These are phyloP conservation scores for Hipparchia sbordonii DNA, from an alignment of 2,888 invertebrate species.

Conservation along the genomic window DNA sequence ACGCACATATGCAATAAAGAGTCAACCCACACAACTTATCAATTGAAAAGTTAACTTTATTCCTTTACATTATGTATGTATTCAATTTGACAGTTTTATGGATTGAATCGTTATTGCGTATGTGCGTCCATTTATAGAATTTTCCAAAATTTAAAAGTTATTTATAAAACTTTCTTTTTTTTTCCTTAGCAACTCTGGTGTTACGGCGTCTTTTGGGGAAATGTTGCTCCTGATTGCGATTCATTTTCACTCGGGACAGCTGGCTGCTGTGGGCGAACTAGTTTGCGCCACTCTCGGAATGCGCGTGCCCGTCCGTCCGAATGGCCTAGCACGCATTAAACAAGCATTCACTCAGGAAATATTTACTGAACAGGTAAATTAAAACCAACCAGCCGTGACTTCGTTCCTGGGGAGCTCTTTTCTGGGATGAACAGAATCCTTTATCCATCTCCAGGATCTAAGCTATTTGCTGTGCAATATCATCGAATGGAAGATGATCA, in stretches of 20 bases:
- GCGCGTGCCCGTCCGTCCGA: constrained; percentile 94
- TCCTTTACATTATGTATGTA: too few relatives aligned
- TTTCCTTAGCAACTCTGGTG: constrained; percentile 87
- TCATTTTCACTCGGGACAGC: constrained; percentile 97
- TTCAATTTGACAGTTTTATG: too few relatives aligned
- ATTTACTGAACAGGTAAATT: constrained; percentile 93
- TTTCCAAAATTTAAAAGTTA: background rate
- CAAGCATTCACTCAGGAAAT: constrained; percentile 98
- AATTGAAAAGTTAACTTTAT: too few relatives aligned
- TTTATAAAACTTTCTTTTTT: background rate
- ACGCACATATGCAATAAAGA: too few relatives aligned
- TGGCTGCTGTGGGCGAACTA: constrained; percentile 95
- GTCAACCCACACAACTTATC: too few relatives aligned
- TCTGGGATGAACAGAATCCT: too few relatives aligned
- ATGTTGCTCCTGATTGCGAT: constrained; percentile 98
- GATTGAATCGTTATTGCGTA: too few relatives aligned
- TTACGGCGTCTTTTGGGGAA: constrained; percentile 95
- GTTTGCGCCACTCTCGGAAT: constrained; percentile 97
- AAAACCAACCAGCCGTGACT: background rate
- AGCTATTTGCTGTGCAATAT: too few relatives aligned
- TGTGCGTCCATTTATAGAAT: too few relatives aligned
- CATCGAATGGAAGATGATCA: too few relatives aligned
- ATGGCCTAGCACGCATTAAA: constrained; percentile 93
- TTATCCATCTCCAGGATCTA: too few relatives aligned
- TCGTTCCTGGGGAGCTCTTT: too few relatives aligned